Base-by-base conservation (phyloP, 2,113 vertebrate species). In the Anolis sagrei region DNA sequence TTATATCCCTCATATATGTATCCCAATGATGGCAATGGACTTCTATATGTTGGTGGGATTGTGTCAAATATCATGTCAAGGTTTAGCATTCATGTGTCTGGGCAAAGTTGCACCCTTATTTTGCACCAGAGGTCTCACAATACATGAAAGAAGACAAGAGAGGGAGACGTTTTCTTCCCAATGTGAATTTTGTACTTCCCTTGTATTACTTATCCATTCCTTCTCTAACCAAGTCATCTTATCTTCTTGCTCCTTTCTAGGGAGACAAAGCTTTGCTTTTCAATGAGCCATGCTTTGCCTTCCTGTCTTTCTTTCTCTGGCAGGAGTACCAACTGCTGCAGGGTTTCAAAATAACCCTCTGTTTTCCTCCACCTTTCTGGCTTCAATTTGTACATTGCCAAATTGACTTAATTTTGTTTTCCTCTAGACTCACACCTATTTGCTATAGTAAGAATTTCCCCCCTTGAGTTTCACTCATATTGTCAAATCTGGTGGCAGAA, bases 341-440 rank as follows among this genome's bases (percentile, higher is more conserved):
- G 81, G 89, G 91, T 39, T 96, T 92, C 82, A 91, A 93, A 94
- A 93, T 86, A 92, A 86, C 89, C 83, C 88, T 84, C 84, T 86
- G 89, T 93, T 96, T 95, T 87, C 76, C 80, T 88, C 90, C 83
- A 89, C 86, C 83, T 95, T 95, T 95, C 93, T 92, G 84, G 88
- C 88, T 90, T 94, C 92, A 96, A 95, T 95, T 89, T 95, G 91
- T 95, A 95, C 95, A 95, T 95, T 95, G 93, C 94, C 93, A 94
- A 87, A 92, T 94, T 94, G 94, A 94, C 95, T 96, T 95, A 94
- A 95, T 96, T 96, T 70, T 44, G 2, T 44, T 44, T 95, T 95
- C 92, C 94, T 94, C 91, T 75, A 89, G 92, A 94, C 92, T 95
- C 93, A 82, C 92, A 95, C 90, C 93, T 95, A 95, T 95, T 96